phyloP scores from a whole-genome alignment of 2,113 vertebrate species.

The Limanda limanda region DNA sequence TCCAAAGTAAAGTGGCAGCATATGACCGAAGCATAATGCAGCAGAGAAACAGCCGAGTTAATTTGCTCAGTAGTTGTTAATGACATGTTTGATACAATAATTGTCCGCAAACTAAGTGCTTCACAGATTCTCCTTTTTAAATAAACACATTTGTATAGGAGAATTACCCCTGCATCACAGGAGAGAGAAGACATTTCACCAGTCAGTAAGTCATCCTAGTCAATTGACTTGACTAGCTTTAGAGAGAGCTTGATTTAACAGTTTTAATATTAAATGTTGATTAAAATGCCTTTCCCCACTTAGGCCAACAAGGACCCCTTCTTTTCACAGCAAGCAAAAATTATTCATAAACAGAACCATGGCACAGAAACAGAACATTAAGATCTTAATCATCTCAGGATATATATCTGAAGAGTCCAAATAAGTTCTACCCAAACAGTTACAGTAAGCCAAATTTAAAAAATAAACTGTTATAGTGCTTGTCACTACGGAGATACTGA shows the following conservation, averaged over 20 bases:
- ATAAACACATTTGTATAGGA: slow-evolving; percentile 26
- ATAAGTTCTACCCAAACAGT: slow-evolving; percentile 31
- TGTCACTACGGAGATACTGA: slow-evolving; percentile 47
- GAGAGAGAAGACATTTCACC: slow-evolving; percentile 36
- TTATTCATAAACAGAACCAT: slow-evolving; percentile 34
- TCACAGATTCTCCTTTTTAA: slow-evolving; percentile 39
- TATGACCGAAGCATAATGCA: background rate
- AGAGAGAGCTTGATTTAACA: slow-evolving; percentile 19
- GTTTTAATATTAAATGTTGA: slow-evolving; percentile 35
- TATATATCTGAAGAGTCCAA: slow-evolving; percentile 29
- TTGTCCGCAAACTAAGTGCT: slow-evolving; percentile 31
- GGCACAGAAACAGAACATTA: slow-evolving; percentile 52
- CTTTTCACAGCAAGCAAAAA: slow-evolving; percentile 45
- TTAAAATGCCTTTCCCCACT: slow-evolving; percentile 44
- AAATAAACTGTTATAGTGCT: slow-evolving; percentile 49
- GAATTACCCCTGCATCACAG: slow-evolving; percentile 18
- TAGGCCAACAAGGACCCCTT: slow-evolving; percentile 18
- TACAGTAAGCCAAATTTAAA: slow-evolving; percentile 51
- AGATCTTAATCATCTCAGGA: slow-evolving; percentile 45
- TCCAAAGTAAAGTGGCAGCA: slow-evolving; percentile 15
- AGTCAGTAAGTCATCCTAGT: slow-evolving; percentile 35
- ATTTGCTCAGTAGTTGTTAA: background rate
- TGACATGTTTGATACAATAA: background rate
- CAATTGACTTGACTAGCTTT: slow-evolving; percentile 33
- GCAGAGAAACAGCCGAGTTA: slow-evolving; percentile 4